Conservation (phyloP, 2,797 vertebrate genomes). For the Syndactyla subalaris region DNA sequence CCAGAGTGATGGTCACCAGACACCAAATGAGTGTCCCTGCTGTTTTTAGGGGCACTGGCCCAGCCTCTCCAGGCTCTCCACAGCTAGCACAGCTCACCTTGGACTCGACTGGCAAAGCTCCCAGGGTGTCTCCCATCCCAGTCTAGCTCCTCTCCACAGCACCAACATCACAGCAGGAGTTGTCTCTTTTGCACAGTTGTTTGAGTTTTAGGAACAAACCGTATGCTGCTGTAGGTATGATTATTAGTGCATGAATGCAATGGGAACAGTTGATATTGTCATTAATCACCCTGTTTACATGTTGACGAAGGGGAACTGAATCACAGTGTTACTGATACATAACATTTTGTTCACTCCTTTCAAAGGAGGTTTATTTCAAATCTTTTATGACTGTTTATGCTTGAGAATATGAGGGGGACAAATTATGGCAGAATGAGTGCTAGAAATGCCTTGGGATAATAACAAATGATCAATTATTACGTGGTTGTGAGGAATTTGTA, state of each 20-base stretch:
- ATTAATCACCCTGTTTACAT: constrained; percentile 1
- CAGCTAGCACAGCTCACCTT: not conserved
- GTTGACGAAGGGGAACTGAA: not conserved
- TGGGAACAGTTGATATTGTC: not conserved
- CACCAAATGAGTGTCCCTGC: not conserved
- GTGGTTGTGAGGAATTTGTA: not conserved
- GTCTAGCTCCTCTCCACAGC: not conserved
- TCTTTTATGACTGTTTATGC: not conserved
- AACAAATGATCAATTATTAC: not conserved
- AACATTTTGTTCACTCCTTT: not conserved
- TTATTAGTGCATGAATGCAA: not conserved
- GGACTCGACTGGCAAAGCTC: not conserved
- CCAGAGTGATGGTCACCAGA: fast-evolving
- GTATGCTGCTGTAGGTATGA: not conserved
- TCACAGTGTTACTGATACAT: not conserved
- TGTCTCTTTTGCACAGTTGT: not conserved
- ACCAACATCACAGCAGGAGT: not conserved
- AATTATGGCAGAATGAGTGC: not conserved
- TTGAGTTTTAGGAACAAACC: not conserved
- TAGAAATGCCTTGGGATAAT: not conserved
- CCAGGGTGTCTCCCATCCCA: not conserved
- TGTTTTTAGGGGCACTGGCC: not conserved
- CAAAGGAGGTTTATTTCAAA: constrained; percentile 15
- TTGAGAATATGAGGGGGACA: not conserved
- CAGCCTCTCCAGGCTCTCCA: not conserved